Evolutionary conservation across 2,888 invertebrate species (phyloP).

Genomic region (Brenthis ino): DNA sequence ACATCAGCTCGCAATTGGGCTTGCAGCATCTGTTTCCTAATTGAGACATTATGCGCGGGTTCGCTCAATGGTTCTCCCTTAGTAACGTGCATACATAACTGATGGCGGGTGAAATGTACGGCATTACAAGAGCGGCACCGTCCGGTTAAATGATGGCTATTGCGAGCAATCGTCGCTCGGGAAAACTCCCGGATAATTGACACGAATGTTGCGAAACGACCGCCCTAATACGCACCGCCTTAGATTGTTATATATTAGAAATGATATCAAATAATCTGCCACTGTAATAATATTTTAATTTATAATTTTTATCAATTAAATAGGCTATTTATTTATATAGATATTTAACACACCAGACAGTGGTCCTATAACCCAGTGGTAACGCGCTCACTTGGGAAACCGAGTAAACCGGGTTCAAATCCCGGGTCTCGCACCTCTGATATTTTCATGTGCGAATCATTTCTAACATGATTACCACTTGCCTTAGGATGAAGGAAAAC

Average conservation of each 20-base stretch:
- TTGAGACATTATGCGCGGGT: constrained; percentile 74
- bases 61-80: constrained; percentile 67
- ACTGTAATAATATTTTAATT: not conserved
- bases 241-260: constrained; percentile 14
- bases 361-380: too few species aligned
- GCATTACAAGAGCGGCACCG: constrained; percentile 57
- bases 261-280: not conserved
- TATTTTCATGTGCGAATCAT: too few species aligned
- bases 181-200: constrained; percentile 75
- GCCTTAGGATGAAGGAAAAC: too few species aligned
- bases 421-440: too few species aligned
- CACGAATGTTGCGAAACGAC: constrained; percentile 66
- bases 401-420: too few species aligned
- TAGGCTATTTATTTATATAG: too few species aligned
- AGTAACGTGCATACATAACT: constrained; percentile 72
- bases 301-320: too few species aligned
- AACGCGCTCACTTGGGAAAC: too few species aligned
- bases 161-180: constrained; percentile 68
- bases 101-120: constrained; percentile 63
- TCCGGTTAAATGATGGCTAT: constrained; percentile 69
- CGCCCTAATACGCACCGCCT: constrained; percentile 50
- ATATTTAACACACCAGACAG: too few species aligned
- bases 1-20: constrained; percentile 61
- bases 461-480: too few species aligned
- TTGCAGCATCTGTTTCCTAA: constrained; percentile 71